These are phyloP conservation scores for Rapana venosa DNA, from an alignment of 2,888 invertebrate genomes.

Conservation along the genomic window DNA sequence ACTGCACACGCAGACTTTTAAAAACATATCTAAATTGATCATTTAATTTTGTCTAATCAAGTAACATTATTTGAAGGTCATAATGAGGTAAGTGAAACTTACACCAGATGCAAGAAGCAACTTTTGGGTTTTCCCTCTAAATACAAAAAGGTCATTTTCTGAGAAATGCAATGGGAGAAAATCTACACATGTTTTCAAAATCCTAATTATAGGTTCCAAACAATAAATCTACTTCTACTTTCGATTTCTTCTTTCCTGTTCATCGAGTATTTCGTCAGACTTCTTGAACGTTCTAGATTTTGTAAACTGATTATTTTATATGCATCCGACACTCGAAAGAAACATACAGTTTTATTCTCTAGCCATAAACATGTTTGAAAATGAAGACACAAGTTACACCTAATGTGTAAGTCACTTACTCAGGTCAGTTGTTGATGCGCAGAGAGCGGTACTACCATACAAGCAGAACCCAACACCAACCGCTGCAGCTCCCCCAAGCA, in stretches of 20 bases:
- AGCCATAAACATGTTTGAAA: neutral
- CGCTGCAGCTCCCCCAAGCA: conserved; percentile 25
- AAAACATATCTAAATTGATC: too few relatives aligned
- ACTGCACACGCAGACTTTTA: too few relatives aligned
- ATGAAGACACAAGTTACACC: neutral
- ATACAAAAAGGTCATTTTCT: too few relatives aligned
- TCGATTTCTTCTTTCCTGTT: neutral
- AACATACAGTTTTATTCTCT: too few relatives aligned
- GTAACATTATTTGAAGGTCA: too few relatives aligned
- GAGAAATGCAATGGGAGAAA: too few relatives aligned
- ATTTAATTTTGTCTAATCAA: too few relatives aligned
- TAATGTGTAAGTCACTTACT: conserved; percentile 20
- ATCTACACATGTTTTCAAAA: neutral
- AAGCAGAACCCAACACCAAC: conserved; percentile 29
- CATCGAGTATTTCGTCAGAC: neutral
- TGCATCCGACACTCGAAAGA: too few relatives aligned
- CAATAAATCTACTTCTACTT: conserved; percentile 13
- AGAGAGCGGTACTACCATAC: conserved; percentile 25
- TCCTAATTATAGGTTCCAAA: neutral
- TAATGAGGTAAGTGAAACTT: too few relatives aligned
- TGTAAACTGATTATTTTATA: too few relatives aligned
- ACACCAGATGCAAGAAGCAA: too few relatives aligned
- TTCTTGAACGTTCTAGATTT: neutral
- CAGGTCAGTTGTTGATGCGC: conserved; percentile 3
- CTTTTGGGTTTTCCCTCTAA: too few relatives aligned